These are phyloP conservation scores for Epiblema foenella DNA, from an alignment of 2,888 invertebrate species.

Conservation along the genomic window DNA sequence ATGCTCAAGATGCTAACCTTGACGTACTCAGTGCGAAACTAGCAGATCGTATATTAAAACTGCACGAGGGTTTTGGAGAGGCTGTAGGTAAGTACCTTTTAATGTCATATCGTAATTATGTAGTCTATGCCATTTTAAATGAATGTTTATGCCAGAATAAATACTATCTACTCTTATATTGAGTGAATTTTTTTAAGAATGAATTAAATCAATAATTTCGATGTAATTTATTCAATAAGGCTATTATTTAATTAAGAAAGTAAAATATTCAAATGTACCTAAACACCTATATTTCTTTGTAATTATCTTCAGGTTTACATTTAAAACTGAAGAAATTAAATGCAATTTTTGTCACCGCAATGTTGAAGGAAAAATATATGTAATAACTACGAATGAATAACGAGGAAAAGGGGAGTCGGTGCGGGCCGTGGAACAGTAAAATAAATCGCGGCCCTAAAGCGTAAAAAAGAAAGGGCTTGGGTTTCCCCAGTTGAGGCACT, in stretches of 20 bases:
- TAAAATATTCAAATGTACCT: slow-evolving; percentile 4
- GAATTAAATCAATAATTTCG: neutral
- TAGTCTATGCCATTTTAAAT: neutral
- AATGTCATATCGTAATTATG: neutral
- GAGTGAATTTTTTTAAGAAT: slow-evolving; percentile 11
- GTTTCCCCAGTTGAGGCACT: slow-evolving; percentile 17
- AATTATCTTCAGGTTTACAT: neutral
- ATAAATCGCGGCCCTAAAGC: slow-evolving; percentile 43
- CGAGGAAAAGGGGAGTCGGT: slow-evolving; percentile 42
- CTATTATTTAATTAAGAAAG: slow-evolving; percentile 6
- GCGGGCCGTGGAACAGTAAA: slow-evolving; percentile 39
- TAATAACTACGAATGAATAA: slow-evolving; percentile 43
- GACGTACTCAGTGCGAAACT: slow-evolving; percentile 14
- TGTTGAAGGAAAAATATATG: slow-evolving; percentile 36
- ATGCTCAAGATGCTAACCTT: slow-evolving; percentile 25
- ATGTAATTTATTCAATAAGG: neutral
- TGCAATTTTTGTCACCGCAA: slow-evolving; percentile 1
- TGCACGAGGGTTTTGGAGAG: slow-evolving; percentile 8
- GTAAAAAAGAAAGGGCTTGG: slow-evolving; percentile 38
- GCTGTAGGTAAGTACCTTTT: slow-evolving; percentile 26
- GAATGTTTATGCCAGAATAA: neutral
- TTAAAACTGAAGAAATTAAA: neutral
- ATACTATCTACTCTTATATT: neutral
- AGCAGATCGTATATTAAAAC: slow-evolving; percentile 23
- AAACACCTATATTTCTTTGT: neutral